These are phyloP conservation scores for Iphiclides podalirius DNA, from an alignment of 2,888 invertebrate species.

Conservation along the genomic window DNA sequence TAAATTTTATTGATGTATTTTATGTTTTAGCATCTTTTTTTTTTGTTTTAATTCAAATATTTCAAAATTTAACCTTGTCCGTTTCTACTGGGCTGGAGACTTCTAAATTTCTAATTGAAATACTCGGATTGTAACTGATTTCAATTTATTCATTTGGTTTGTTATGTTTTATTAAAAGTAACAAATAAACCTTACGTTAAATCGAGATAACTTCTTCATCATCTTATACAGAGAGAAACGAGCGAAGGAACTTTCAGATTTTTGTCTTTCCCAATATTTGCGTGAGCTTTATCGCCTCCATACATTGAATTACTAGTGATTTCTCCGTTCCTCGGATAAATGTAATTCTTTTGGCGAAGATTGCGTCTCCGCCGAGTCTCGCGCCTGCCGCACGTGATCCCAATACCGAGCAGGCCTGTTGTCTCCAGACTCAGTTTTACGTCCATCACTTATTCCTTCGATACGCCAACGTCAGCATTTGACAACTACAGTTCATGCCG, in stretches of 20 bases:
- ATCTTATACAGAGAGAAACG: too few relatives aligned
- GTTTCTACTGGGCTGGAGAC: too few relatives aligned
- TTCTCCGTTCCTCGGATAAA: conserved; percentile 70
- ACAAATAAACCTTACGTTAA: too few relatives aligned
- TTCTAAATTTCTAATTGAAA: too few relatives aligned
- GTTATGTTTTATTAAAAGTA: too few relatives aligned
- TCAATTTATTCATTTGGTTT: too few relatives aligned
- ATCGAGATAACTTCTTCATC: too few relatives aligned
- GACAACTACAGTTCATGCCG: conserved; percentile 75
- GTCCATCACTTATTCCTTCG: conserved; percentile 73
- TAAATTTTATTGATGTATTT: neutral
- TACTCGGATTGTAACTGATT: too few relatives aligned
- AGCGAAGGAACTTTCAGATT: too few relatives aligned
- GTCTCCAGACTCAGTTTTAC: conserved; percentile 64
- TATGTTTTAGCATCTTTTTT: too few relatives aligned
- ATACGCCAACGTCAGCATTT: conserved; percentile 73
- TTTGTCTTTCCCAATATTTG: conserved; percentile 34
- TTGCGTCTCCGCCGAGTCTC: conserved; percentile 64
- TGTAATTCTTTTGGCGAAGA: conserved; percentile 74
- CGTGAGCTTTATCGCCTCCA: conserved; percentile 52
- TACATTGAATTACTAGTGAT: conserved; percentile 73
- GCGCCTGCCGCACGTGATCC: conserved; percentile 66
- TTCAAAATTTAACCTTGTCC: too few relatives aligned
- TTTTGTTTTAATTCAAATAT: too few relatives aligned
- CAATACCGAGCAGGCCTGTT: conserved; percentile 58